Conservation (phyloP, 37 sponge, comb jelly and placozoan genomes). For the Lycopodina hypogea region DNA sequence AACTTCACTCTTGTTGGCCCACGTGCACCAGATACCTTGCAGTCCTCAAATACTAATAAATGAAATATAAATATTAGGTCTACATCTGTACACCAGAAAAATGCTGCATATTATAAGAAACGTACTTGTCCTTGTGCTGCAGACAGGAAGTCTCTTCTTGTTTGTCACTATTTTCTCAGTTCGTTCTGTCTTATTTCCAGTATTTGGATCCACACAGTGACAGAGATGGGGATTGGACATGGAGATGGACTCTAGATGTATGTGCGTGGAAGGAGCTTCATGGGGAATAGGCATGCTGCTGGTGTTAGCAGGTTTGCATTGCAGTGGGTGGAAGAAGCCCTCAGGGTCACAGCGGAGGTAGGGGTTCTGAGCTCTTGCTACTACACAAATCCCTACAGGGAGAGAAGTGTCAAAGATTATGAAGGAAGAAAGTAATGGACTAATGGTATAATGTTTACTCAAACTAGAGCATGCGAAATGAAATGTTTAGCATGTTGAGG, state of each 20-base stretch:
- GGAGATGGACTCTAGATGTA: too few relatives aligned
- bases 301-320: background rate
- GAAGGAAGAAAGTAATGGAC: too few relatives aligned
- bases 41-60: too few relatives aligned
- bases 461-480: too few relatives aligned
- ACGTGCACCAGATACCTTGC: too few relatives aligned
- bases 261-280: background rate
- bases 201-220: constrained; percentile 5
- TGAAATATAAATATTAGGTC: too few relatives aligned
- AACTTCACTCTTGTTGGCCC: too few relatives aligned
- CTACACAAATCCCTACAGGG: constrained; percentile 6
- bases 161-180: background rate
- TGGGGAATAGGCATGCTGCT: background rate
- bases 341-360: constrained; percentile 10
- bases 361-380: background rate
- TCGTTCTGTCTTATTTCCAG: background rate
- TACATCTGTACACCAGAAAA: too few relatives aligned
- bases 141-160: background rate
- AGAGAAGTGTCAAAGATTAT: background rate
- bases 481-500: too few relatives aligned
- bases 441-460: too few relatives aligned
- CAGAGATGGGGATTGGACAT: background rate
- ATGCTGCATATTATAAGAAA: too few relatives aligned
- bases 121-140: background rate
- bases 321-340: constrained; percentile 14